phyloP scores from a whole-genome alignment of 2,113 vertebrate species.

The Aplodontia rufa region DNA sequence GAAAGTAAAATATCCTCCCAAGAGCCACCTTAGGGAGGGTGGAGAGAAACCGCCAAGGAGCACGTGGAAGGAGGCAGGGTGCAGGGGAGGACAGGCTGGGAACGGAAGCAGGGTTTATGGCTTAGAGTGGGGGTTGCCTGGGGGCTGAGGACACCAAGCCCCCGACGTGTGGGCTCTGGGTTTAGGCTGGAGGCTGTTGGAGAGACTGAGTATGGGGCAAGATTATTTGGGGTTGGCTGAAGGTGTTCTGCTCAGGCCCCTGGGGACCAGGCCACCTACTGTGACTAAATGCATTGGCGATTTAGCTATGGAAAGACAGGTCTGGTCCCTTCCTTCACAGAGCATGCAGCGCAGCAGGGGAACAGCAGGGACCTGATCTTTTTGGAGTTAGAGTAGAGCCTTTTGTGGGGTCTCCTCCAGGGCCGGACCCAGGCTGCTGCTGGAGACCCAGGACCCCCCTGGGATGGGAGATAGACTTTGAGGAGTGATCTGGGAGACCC shows the following conservation, averaged over 20 bases:
- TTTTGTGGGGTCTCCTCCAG: neutral
- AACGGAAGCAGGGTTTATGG: neutral
- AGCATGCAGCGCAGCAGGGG: neutral
- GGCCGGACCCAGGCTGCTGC: neutral
- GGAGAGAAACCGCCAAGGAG: constrained; percentile 41
- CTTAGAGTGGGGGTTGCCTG: neutral
- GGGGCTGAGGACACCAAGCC: neutral
- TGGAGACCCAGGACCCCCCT: neutral
- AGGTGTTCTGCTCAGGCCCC: neutral
- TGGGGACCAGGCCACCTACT: neutral
- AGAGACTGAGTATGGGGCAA: neutral
- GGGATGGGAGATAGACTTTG: neutral
- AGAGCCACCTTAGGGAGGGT: constrained; percentile 13
- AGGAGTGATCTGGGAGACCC: neutral
- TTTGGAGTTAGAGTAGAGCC: neutral
- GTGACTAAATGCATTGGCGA: neutral
- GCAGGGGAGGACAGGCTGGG: neutral
- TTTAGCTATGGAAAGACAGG: neutral
- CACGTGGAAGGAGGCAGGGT: neutral
- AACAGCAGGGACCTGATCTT: too few species aligned
- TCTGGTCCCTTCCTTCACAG: neutral
- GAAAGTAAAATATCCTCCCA: constrained; percentile 71
- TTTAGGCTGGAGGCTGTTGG: neutral
- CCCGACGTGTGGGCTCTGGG: neutral
- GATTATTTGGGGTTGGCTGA: neutral